Percentiles rank a stretch among this genome's conserved stretches.
These are phyloP conservation scores for Hirundichthys speculiger DNA, from an alignment of 2,113 vertebrate species.

Conservation along the genomic window DNA sequence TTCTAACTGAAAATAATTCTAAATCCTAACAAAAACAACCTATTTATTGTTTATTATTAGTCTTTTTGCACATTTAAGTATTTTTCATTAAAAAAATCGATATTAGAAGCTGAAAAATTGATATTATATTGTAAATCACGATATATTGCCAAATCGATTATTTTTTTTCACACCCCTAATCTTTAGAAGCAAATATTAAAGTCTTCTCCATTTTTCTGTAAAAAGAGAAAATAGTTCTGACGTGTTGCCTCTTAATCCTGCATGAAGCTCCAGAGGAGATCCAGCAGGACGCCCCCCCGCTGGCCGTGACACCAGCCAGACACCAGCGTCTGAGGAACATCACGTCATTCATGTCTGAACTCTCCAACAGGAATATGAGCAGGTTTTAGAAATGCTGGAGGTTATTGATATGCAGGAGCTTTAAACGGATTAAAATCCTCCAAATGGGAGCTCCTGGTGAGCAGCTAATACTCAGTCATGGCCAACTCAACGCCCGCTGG, in stretches of 20 bases:
- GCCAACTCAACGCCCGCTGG: conserved; percentile 26
- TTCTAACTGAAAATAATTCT: no score
- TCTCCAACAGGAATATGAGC: conserved; percentile 13
- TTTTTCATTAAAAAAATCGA: no score
- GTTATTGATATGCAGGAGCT: conserved; percentile 43
- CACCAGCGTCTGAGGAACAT: conserved; percentile 25
- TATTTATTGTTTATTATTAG: no score
- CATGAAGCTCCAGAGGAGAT: not conserved
- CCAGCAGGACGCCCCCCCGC: not conserved
- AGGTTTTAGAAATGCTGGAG: conserved; percentile 31
- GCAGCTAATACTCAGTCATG: conserved; percentile 34
- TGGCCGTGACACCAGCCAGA: not conserved
- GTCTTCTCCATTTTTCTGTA: not conserved
- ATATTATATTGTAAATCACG: no score
- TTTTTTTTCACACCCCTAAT: no score
- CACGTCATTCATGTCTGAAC: conserved; percentile 25
- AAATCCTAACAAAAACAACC: no score
- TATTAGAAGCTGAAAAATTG: no score
- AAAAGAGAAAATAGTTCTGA: not conserved
- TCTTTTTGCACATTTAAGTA: no score
- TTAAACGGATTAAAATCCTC: conserved; percentile 11
- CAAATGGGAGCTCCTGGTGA: conserved; percentile 29
- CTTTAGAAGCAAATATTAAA: no score
- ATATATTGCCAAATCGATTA: no score
- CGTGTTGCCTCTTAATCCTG: no score